Evolutionary conservation across 2,797 vertebrate species (phyloP), one percentile per base, ranked within the genome.

Genomic region (Cygnus olor): DNA sequence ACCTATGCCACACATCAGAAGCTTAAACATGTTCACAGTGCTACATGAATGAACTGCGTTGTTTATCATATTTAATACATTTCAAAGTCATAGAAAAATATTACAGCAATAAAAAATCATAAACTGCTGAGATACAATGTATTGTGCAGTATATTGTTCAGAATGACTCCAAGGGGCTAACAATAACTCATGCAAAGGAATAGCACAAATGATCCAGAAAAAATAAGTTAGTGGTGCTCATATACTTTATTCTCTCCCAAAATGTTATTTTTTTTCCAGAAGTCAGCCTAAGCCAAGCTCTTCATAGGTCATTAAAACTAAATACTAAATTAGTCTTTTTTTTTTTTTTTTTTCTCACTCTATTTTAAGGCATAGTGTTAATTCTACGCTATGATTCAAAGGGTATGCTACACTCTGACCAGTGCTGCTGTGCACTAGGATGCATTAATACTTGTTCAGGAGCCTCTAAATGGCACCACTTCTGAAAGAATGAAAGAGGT

Each of bases 51-150:
- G 65, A 91, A 64, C 18, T 38, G 21, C 16, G 79, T 74, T 89
- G 66, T 95, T 92, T 92, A 87, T 89, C 44, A 93, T 74, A 83
- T 93, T 88, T 88, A 93, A 83, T 80, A 42, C 44, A 51, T 76
- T 86, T 85, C 90, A 94, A 89, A 74, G 80, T 92, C 54, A 91
- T 19, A 81, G 85, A 84, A 92, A 91, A 91, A 94, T 85, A 88
- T 15, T 85, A n/a, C 24, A 47, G 74, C 83, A 93, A 90, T 95
- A 80, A 93, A 92, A 88, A 79, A 51, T 44, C 60, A 68, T 94
- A 93, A 94, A 82, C 10, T 88, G 8, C 32, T 89, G 78, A 85
- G 79, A 89, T 87, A 90, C 69, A 40, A 51, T 71, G 15, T 72
- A 53, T 79, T 79, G 24, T 51, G 36, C 49, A 30, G 47, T 93